Evolutionary conservation across 1,140 invertebrate species (phyloP).

Genomic region (Hydropsyche tenuis): DNA sequence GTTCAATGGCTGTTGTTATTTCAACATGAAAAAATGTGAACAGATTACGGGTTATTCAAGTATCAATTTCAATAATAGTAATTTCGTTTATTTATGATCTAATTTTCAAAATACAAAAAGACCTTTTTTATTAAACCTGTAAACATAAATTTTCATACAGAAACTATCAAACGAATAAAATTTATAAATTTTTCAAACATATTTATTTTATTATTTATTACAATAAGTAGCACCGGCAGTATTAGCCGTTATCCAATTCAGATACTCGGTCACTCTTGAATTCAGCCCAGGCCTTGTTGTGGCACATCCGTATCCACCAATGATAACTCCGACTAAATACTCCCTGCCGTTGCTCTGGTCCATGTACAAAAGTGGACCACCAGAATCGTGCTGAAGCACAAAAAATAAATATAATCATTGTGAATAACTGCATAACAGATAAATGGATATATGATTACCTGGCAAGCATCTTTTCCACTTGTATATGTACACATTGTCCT

Average conservation of each 20-base stretch:
- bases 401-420: too few relatives aligned
- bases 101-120: too few relatives aligned
- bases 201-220: conserved; percentile 47
- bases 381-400: conserved; percentile 68
- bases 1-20: too few relatives aligned
- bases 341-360: conserved; percentile 58
- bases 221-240: conserved; percentile 57
- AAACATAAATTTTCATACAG: too few relatives aligned
- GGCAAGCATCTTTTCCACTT: conserved; percentile 69
- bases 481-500: conserved; percentile 74
- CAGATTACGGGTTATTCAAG: too few relatives aligned
- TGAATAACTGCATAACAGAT: neutral
- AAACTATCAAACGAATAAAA: too few relatives aligned
- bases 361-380: conserved; percentile 69
- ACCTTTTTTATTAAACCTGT: too few relatives aligned
- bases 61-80: too few relatives aligned
- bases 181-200: too few relatives aligned
- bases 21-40: too few relatives aligned
- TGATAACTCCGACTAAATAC: conserved; percentile 65
- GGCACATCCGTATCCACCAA: conserved; percentile 64
- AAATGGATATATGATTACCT: too few relatives aligned
- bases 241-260: conserved; percentile 63
- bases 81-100: too few relatives aligned
- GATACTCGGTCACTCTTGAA: conserved; percentile 59
- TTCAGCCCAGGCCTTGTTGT: conserved; percentile 61